Base-by-base conservation (phyloP, 2,113 vertebrate genomes). In the Chaetorhynchus papuensis region DNA sequence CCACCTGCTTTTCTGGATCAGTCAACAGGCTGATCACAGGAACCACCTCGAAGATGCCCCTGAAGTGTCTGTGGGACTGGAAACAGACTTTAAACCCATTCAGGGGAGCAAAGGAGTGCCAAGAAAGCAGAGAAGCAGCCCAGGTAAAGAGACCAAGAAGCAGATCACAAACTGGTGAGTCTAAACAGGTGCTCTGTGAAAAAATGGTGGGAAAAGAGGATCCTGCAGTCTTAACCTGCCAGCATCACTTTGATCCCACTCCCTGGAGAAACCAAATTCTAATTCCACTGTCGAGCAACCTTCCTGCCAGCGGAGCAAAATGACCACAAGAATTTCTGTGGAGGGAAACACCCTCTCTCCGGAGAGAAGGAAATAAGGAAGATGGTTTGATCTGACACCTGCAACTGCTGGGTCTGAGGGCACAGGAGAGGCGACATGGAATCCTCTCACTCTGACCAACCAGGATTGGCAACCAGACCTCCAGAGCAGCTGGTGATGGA, bases 51-150 rank as follows among this genome's bases (percentile, higher is more conserved):
- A 24, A 77, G 18, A 23, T 31, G 49, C 2, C 41, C 19, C 63
- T 91, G 63, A 37, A 77, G n/a, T 39, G 33, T 35, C 12, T 84
- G 21, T 3, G 9, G 66, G 37, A 28, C 49, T 23, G 56, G 41
- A 49, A 83, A 61, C 6, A 72, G 57, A 19, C 13, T 77, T 69
- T 14, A 69, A 54, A 52, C 26, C 7, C 49, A 13, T 17, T 13
- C 0, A 1, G 45, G 5, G 10, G 18, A 5, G 2, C 1, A n/a
- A 41, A 17, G 4, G 11, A 4, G 15, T 60, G 26, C 23, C 42
- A 63, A 39, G n/a, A 42, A 83, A 83, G 79, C 65, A 59, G 41
- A 68, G 60, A 18, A 66, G 50, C 24, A 50, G 50, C 10, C 0
- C 4, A 70, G 12, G 52, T 30, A 11, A 65, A 57, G 56, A 33